These are phyloP conservation scores for Porites rus DNA, from an alignment of 92 coral and sea anemone genomes.

Conservation along the genomic window DNA sequence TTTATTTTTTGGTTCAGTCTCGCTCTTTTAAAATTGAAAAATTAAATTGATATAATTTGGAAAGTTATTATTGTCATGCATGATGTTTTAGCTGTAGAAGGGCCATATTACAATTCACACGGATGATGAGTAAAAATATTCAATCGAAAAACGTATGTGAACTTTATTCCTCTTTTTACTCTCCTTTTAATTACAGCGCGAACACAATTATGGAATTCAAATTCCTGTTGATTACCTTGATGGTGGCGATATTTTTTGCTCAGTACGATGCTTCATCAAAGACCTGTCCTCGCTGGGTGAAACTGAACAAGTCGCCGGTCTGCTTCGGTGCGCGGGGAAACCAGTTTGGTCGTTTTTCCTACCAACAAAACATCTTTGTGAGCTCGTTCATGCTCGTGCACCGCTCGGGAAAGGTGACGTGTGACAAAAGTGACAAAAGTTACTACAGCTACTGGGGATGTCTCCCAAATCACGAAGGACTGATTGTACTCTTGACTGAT, in stretches of 20 bases:
- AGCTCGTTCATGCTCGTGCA: constrained; percentile 44
- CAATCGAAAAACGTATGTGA: no score
- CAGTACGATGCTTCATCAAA: neutral
- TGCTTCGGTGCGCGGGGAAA: constrained; percentile 31
- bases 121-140: no score
- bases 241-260: no score
- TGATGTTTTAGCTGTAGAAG: no score
- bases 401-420: constrained; percentile 33
- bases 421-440: no score
- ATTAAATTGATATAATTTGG: no score
- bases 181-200: neutral
- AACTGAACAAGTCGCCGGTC: constrained; percentile 23
- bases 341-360: constrained; percentile 15
- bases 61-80: no score
- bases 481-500: neutral
- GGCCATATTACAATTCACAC: no score
- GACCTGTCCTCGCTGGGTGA: neutral
- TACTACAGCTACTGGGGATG: no score
- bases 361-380: constrained; percentile 27
- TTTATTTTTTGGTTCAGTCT: no score
- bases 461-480: neutral
- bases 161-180: neutral
- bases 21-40: no score
- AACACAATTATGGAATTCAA: neutral
- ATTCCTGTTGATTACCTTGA: neutral